Conservation (phyloP, 2,113 vertebrate genomes). For the Calyptommatus sinebrachiatus region DNA sequence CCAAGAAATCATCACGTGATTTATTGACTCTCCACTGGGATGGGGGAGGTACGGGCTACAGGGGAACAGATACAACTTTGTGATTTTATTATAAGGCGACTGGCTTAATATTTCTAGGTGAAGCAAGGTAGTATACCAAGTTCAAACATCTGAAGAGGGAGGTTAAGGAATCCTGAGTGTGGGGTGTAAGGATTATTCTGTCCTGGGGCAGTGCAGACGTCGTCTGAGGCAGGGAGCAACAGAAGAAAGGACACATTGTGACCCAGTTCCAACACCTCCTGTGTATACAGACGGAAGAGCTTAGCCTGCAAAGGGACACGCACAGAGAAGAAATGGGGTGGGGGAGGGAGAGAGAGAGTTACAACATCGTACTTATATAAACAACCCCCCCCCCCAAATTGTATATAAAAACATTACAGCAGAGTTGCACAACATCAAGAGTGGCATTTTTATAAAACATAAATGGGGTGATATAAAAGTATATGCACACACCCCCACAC, state of each 20-base stretch:
- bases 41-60: constrained; percentile 50
- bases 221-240: constrained; percentile 91
- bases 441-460: constrained; percentile 79
- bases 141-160: constrained; percentile 99
- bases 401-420: constrained; percentile 81
- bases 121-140: constrained; percentile 88
- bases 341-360: constrained; percentile 58
- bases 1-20: constrained; percentile 81
- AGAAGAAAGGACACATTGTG: constrained; percentile 98
- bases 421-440: constrained; percentile 78
- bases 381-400: constrained; percentile 72
- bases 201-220: constrained; percentile 96
- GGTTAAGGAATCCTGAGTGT: constrained; percentile 94
- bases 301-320: constrained; percentile 87
- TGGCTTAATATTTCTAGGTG: constrained; percentile 85
- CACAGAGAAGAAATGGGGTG: constrained; percentile 73
- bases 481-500: constrained; percentile 56
- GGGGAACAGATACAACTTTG: constrained; percentile 85
- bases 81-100: constrained; percentile 87
- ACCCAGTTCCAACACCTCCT: constrained; percentile 97
- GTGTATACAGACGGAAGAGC: constrained; percentile 95
- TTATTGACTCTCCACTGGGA: constrained; percentile 83
- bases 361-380: constrained; percentile 79
- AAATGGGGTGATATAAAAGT: constrained; percentile 58
- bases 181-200: constrained; percentile 95